Evolutionary conservation across 2,113 vertebrate genomes (phyloP), one percentile per base, ranked within the genome.

Genomic region (Cygnus buccinator): DNA sequence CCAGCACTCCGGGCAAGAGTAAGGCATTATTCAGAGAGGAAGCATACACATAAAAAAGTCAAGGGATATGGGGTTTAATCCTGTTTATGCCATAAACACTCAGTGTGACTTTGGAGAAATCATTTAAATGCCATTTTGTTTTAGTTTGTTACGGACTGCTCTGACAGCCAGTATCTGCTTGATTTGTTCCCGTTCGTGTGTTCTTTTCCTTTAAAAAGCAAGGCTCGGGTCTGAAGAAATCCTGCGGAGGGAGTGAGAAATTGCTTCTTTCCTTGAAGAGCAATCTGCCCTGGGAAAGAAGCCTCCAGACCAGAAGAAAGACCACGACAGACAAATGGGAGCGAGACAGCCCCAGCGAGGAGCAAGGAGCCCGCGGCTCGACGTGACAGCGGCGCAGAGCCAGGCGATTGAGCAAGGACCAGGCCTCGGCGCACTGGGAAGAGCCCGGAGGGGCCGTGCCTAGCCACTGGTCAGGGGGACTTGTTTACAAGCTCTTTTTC

Each of bases 291-390:
- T 37, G 61, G 88, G 82, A 83, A 86, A 92, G 92, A 88, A 92
- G 83, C 63, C 88, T 70, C 29, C 90, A 88, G 93, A 90, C 52
- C 57, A 95, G 94, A 95, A 96, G 84, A 95, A 95, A 94, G 91
- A 57, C 46, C 33, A 68, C 9, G 52, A 76, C 86, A 96, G 90
- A 91, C 52, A 92, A 75, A 94, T 39, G 65, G 84, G 70, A 72
- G 74, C 2, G 28, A 81, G 93, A 61, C 89, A 68, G 86, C 52
- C 91, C 41, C 91, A 96, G 95, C 84, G 15, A 84, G 88, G 90
- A 90, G 74, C 91, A 44, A 21, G 0, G 5, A 89, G 93, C 94
- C 91, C 61, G 61, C 10, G 43, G 94, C 93, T 54, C 48, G 16
- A 50, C 46, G 11, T 28, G 75, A 9, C 17, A 43, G 46, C 72